These are phyloP conservation scores for Exocentrus adspersus DNA, from an alignment of 2,888 invertebrate species.

Conservation along the genomic window DNA sequence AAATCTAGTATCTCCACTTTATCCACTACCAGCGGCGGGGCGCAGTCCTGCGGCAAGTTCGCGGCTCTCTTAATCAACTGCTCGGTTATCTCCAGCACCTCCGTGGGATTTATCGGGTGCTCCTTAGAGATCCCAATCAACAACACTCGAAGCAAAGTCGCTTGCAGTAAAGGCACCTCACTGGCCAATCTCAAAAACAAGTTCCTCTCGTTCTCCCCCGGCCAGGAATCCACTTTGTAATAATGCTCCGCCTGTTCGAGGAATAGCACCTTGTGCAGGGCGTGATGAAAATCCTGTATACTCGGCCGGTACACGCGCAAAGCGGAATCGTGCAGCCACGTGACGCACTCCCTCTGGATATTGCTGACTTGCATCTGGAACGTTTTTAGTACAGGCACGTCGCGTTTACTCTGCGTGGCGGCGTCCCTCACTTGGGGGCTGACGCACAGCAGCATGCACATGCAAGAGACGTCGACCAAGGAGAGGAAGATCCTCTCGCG, in stretches of 20 bases:
- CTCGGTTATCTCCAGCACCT: conserved; percentile 88
- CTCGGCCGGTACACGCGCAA: conserved; percentile 76
- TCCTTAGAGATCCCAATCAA: conserved; percentile 81
- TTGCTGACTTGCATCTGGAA: conserved; percentile 63
- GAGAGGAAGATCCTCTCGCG: conserved; percentile 87
- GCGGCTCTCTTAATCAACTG: conserved; percentile 87
- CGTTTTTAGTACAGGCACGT: conserved; percentile 66
- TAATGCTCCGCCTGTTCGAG: conserved; percentile 83
- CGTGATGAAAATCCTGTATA: conserved; percentile 78
- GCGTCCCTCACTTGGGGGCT: conserved; percentile 80
- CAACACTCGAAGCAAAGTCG: conserved; percentile 82
- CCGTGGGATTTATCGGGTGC: conserved; percentile 81
- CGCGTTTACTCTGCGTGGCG: conserved; percentile 64
- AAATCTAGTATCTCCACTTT: conserved; percentile 89
- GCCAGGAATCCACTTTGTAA: conserved; percentile 69
- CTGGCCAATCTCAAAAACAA: conserved; percentile 77
- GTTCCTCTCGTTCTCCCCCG: conserved; percentile 85
- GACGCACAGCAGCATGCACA: conserved; percentile 83
- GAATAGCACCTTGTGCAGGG: conserved; percentile 81
- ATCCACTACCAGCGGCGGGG: conserved; percentile 78
- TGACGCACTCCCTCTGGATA: conserved; percentile 87
- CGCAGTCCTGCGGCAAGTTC: conserved; percentile 76
- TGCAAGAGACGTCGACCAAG: conserved; percentile 84
- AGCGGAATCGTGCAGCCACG: conserved; percentile 88
- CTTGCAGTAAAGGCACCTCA: conserved; percentile 89